Percentiles rank a stretch among this genome's conserved stretches.
phyloP scores from a whole-genome alignment of 2,113 vertebrate species.

The Taxidea taxus region DNA sequence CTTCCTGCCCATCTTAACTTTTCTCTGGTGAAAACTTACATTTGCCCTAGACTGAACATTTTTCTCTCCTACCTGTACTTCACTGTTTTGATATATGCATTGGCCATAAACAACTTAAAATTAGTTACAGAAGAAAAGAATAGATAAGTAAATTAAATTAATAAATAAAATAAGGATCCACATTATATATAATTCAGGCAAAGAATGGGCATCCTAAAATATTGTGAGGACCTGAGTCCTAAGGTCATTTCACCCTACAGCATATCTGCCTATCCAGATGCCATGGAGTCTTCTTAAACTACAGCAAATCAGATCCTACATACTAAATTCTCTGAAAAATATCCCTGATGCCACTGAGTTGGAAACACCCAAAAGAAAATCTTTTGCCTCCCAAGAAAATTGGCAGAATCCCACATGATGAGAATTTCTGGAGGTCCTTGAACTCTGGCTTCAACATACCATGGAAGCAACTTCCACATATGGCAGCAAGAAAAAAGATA shows the following conservation, averaged over 20 bases:
- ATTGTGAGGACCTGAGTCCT: background rate
- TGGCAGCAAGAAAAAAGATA: background rate
- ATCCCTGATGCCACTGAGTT: background rate
- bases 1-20: background rate
- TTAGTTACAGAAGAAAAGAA: background rate
- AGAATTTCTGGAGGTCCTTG: background rate
- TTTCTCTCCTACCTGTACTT: background rate
- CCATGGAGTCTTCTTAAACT: background rate
- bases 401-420: background rate
- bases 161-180: background rate
- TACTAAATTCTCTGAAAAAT: background rate
- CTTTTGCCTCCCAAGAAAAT: background rate
- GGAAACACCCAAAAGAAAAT: conserved; percentile 36
- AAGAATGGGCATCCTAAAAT: background rate
- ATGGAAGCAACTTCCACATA: background rate
- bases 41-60: background rate
- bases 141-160: background rate
- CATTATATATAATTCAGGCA: background rate
- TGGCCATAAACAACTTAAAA: background rate
- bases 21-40: background rate
- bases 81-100: background rate
- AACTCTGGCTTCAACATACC: background rate
- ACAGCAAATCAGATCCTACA: background rate
- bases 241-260: background rate
- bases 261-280: background rate